phyloP scores from a whole-genome alignment of 2,797 vertebrate genomes.

The Acanthis flammea region DNA sequence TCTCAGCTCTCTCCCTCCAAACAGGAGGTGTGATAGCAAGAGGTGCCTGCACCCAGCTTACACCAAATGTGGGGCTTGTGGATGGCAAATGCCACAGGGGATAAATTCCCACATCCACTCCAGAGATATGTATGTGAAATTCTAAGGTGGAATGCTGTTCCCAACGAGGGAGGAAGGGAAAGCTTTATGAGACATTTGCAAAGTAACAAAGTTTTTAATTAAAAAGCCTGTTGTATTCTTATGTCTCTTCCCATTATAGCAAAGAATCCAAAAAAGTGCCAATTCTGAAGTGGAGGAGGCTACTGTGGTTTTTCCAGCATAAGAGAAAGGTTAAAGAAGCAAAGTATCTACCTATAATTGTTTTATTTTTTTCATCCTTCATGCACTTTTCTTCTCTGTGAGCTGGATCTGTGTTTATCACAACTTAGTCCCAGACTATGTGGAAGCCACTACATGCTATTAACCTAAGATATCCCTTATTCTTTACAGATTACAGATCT shows the following conservation, averaged over 20 bases:
- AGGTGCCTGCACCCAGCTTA: not conserved
- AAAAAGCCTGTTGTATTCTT: not conserved
- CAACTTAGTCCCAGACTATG: not conserved
- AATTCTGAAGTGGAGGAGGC: not conserved
- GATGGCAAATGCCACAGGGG: not conserved
- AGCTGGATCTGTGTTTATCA: not conserved
- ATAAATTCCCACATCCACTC: fast-evolving
- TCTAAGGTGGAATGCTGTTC: not conserved
- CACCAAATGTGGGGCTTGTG: fast-evolving
- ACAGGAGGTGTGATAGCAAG: fast-evolving
- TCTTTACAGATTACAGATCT: not conserved
- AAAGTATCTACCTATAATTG: not conserved
- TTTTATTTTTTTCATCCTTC: not conserved
- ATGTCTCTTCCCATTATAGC: not conserved
- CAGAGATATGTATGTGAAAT: fast-evolving
- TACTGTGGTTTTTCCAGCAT: not conserved
- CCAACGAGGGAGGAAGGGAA: not conserved
- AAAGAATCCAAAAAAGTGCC: not conserved
- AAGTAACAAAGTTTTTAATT: not conserved
- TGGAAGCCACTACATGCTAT: not conserved
- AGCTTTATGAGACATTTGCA: not conserved
- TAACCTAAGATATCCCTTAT: not conserved
- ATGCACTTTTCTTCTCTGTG: not conserved
- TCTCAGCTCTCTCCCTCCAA: not conserved
- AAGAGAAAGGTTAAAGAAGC: not conserved